Conservation (phyloP, 2,888 invertebrate genomes). For the Drosophila yooni region DNA sequence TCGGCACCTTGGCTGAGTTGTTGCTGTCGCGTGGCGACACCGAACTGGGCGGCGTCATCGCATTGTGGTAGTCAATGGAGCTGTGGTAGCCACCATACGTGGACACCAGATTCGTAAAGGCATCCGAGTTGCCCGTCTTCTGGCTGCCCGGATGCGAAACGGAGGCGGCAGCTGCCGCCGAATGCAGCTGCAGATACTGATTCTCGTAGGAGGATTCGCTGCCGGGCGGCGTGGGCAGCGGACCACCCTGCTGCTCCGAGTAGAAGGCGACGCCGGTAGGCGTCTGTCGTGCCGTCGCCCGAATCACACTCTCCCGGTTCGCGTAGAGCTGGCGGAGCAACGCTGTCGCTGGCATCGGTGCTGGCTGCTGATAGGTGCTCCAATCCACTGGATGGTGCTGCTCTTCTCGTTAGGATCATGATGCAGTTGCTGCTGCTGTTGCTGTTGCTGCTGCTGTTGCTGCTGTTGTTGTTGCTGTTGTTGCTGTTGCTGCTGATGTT, state of each 20-base stretch:
- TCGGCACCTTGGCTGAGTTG: conserved; percentile 85
- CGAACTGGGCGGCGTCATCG: conserved; percentile 98
- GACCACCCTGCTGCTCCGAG: conserved; percentile 87
- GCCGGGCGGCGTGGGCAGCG: conserved; percentile 95
- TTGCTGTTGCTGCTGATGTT: conserved; percentile 87
- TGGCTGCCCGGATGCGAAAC: conserved; percentile 83
- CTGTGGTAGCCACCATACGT: conserved; percentile 88
- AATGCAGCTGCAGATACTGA: conserved; percentile 86
- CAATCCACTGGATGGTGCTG: conserved; percentile 97
- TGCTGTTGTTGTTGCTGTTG: conserved; percentile 90
- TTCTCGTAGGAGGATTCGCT: conserved; percentile 91
- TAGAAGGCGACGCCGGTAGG: conserved; percentile 82
- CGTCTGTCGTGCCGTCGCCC: conserved; percentile 90
- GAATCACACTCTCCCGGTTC: conserved; percentile 96
- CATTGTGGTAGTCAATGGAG: conserved; percentile 93
- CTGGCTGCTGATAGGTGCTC: conserved; percentile 88
- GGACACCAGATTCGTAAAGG: conserved; percentile 87
- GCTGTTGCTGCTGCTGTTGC: conserved; percentile 88
- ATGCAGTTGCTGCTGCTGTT: conserved; percentile 68
- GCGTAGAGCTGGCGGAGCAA: conserved; percentile 95
- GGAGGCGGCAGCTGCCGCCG: conserved; percentile 63
- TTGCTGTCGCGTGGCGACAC: conserved; percentile 96
- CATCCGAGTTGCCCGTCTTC: conserved; percentile 85
- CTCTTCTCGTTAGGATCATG: conserved; percentile 87
- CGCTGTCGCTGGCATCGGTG: conserved; percentile 93